A percentile compares a stretch with the other conserved stretches of the same genome.
Conservation (phyloP, 2,797 vertebrate genomes). For the Delichon dasypus region DNA sequence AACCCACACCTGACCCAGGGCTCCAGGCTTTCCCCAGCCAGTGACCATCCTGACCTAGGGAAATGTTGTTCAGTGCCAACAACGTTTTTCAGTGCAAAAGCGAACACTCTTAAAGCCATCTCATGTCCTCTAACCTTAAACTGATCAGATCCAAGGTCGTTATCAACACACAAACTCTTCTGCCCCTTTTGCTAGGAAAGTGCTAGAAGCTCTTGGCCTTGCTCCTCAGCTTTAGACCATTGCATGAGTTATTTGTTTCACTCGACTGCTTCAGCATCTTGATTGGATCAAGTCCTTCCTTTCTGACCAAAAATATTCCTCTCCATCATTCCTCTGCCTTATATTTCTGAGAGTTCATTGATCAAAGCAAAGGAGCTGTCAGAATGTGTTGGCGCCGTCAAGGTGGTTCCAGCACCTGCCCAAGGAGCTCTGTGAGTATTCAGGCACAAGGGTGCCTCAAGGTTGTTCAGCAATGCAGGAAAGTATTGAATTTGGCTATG, state of each 20-base stretch:
- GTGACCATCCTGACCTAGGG: background rate
- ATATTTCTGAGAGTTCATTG: background rate
- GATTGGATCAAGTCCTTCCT: background rate
- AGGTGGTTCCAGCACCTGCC: background rate
- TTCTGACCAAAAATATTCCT: background rate
- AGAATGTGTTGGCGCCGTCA: background rate
- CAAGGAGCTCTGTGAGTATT: background rate
- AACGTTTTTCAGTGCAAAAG: background rate
- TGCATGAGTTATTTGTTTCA: background rate
- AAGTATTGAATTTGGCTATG: background rate
- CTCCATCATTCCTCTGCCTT: background rate
- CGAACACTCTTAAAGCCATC: background rate
- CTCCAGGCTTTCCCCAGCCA: fast-evolving
- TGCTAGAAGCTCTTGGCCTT: background rate
- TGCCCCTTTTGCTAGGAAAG: background rate
- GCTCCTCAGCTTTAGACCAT: background rate
- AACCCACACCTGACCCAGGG: too few species aligned
- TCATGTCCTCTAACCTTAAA: background rate
- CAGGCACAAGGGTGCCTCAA: background rate
- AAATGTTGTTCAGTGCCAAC: background rate
- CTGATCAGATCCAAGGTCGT: background rate
- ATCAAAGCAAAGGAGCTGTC: constrained; percentile 33
- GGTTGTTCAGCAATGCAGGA: background rate
- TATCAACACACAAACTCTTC: background rate
- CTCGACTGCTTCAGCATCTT: background rate